phyloP scores from a whole-genome alignment of 2,888 invertebrate genomes.

The Agrotis ipsilon region DNA sequence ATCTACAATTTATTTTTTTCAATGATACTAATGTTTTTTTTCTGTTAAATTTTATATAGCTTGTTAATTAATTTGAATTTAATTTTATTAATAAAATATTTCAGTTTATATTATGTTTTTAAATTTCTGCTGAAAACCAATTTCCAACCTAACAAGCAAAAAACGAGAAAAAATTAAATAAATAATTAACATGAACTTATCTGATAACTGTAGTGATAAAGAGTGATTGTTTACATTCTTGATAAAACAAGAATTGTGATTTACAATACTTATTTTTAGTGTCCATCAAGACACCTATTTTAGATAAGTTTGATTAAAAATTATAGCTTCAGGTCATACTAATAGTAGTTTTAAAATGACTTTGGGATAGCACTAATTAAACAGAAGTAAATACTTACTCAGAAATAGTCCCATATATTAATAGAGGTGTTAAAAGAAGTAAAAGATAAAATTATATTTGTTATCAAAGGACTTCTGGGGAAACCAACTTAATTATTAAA shows the following conservation, averaged over 20 bases:
- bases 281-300: background rate
- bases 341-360: background rate
- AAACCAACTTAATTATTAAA: too few relatives aligned
- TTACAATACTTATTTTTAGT: background rate
- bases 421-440: too few relatives aligned
- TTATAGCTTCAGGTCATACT: background rate
- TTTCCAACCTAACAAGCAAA: background rate
- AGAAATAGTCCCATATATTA: too few relatives aligned
- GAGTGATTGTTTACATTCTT: constrained; percentile 26
- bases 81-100: too few relatives aligned
- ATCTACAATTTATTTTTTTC: background rate
- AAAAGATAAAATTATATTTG: too few relatives aligned
- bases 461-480: too few relatives aligned
- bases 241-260: constrained; percentile 15
- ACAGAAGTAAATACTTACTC: too few relatives aligned
- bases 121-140: too few relatives aligned
- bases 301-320: background rate
- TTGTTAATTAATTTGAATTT: too few relatives aligned
- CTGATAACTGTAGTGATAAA: constrained; percentile 20
- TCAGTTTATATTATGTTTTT: too few relatives aligned
- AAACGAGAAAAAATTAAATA: constrained; percentile 5
- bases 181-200: constrained; percentile 11
- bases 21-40: background rate
- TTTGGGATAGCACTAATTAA: background rate
- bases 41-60: too few relatives aligned